Evolutionary conservation across 2,797 vertebrate species (phyloP).

Genomic region (Onychomys torridus): DNA sequence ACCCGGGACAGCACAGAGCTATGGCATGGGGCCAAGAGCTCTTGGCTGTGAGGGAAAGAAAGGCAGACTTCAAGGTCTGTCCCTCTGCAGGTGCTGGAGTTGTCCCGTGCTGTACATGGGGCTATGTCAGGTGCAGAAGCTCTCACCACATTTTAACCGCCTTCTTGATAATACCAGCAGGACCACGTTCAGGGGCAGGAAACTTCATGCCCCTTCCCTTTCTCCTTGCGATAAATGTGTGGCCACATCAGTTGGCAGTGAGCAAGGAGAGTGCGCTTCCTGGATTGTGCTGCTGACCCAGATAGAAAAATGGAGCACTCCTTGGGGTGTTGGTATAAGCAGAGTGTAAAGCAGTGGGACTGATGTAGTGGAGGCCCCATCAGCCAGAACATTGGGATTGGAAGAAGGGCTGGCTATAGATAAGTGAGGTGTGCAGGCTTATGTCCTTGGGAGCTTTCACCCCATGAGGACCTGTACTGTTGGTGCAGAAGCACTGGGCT

Average conservation of each 20-base stretch:
- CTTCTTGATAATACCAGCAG: not conserved
- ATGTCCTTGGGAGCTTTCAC: not conserved
- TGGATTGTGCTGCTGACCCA: conserved; percentile 57
- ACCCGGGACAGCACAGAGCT: accelerated
- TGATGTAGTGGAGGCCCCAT: accelerated
- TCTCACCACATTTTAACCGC: accelerated
- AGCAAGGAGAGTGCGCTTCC: not conserved
- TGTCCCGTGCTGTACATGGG: accelerated
- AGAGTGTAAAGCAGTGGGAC: not conserved
- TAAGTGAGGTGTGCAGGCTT: not conserved
- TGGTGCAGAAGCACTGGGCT: not conserved
- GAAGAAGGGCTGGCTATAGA: not conserved
- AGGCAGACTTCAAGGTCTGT: accelerated
- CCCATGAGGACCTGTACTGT: not conserved
- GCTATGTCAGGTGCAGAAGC: accelerated
- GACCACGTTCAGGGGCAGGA: not conserved
- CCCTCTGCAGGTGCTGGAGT: not conserved
- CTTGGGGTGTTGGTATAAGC: not conserved
- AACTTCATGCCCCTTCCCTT: too few relatives aligned
- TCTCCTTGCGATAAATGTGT: not conserved
- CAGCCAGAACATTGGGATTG: accelerated
- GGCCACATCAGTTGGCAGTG: not conserved
- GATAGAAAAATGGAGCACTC: conserved; percentile 62
- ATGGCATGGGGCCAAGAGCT: accelerated
- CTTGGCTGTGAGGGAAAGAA: not conserved